phyloP scores from a whole-genome alignment of 1,140 invertebrate genomes.

The Zelostemma sp. region DNA sequence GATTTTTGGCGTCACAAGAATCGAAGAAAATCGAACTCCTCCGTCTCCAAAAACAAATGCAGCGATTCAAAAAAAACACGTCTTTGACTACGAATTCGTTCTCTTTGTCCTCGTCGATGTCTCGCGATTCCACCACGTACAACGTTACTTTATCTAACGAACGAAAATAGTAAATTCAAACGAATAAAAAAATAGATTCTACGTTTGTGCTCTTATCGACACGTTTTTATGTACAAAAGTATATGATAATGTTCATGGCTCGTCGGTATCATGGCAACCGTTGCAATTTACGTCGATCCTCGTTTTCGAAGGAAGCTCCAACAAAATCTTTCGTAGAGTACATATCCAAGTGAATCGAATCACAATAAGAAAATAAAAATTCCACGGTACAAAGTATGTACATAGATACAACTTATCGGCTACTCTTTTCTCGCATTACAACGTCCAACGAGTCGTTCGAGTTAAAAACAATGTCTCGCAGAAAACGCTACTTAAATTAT shows the following conservation, averaged over 20 bases:
- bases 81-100: too few relatives aligned
- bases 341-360: conserved; percentile 1
- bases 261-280: conserved; percentile 12
- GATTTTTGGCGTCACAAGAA: conserved; percentile 2
- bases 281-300: neutral
- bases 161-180: conserved; percentile 13
- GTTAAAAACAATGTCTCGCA: too few relatives aligned
- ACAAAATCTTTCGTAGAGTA: neutral
- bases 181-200: conserved; percentile 12
- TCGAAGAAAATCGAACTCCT: too few relatives aligned
- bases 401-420: conserved; percentile 38
- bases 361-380: conserved; percentile 36
- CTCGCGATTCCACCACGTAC: conserved; percentile 6
- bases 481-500: too few relatives aligned
- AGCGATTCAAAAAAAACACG: too few relatives aligned
- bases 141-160: conserved; percentile 7
- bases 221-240: conserved; percentile 23
- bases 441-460: too few relatives aligned
- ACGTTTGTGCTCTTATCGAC: conserved; percentile 22
- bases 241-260: conserved; percentile 36
- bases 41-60: too few relatives aligned
- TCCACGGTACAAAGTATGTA: conserved; percentile 33
- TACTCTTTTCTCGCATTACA: conserved; percentile 13
- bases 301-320: neutral
- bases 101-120: conserved; percentile 9